Evolutionary conservation across 1,140 invertebrate genomes (phyloP).

Genomic region (Diorhabda elongata): DNA sequence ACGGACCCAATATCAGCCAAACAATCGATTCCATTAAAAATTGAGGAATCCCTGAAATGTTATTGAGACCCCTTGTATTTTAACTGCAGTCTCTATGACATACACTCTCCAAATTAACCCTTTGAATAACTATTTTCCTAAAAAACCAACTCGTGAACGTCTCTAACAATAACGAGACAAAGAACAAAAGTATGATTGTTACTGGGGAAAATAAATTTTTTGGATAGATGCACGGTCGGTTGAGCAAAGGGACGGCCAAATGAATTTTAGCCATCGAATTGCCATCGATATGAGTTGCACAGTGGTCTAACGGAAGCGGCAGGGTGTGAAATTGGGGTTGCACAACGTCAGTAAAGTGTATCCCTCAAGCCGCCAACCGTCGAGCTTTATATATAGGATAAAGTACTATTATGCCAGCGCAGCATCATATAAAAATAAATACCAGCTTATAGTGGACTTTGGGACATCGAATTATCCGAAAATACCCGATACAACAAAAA

Average conservation of each 20-base stretch:
- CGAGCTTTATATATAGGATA: constrained; percentile 29
- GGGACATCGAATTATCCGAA: constrained; percentile 31
- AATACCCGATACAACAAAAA: constrained; percentile 33
- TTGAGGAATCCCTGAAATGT: too few species aligned
- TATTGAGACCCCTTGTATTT: too few species aligned
- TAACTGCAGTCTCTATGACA: too few species aligned
- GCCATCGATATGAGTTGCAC: constrained; percentile 42
- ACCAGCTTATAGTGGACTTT: constrained; percentile 31
- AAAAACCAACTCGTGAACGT: background rate
- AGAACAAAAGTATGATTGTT: constrained; percentile 8
- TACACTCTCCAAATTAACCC: too few species aligned
- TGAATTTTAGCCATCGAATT: constrained; percentile 43
- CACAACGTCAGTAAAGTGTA: constrained; percentile 34
- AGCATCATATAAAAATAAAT: constrained; percentile 37
- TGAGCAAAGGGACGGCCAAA: constrained; percentile 30
- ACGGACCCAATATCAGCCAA: too few species aligned
- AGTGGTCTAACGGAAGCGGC: constrained; percentile 32
- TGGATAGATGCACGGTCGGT: constrained; percentile 10
- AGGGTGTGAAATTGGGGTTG: constrained; percentile 41
- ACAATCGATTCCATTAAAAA: too few species aligned
- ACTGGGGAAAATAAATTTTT: constrained; percentile 14
- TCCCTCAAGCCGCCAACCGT: constrained; percentile 17
- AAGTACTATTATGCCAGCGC: constrained; percentile 25
- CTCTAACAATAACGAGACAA: constrained; percentile 1
- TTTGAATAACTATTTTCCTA: background rate